Base-by-base conservation (phyloP, 1,140 invertebrate species). In the Globodera ellingtonae region DNA sequence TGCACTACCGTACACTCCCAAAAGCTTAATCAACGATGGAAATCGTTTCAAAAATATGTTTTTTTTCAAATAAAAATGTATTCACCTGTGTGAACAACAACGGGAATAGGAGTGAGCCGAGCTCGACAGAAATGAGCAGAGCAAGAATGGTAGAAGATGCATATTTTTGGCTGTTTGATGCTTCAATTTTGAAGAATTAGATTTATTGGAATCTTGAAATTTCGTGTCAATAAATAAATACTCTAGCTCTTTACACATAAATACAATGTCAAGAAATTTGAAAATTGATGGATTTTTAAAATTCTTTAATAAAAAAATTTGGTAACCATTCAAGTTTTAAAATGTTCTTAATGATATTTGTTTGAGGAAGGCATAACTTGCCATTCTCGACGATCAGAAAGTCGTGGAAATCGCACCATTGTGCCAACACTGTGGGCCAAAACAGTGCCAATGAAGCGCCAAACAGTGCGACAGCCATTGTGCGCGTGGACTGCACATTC, bases 41-140 rank as follows among this genome's bases (percentile, higher is more conserved):
- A 47, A 50, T 44, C 52, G 48, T 72, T 10, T 8, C 24, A 75
- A 76, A 6, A 56, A 78, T 4, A 62, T 0, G 1, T 35, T 75
- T 75, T 35, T 75, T 75, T 44, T 10, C 24, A 52, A 44, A 44
- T 18, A 48, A 56, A 13, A 7, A 6, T 10, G 0, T 24, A 70
- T 21, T 15, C 50, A 73, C 78, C 50, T 79, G 75, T 18, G 78
- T 79, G 56, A 79, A 78, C 21, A 79, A 47, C 35, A 79, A 77
- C 7, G 75, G 75, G 48, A 77, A 77, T 52, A 77, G 50, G 0
- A 77, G 50, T 3, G 75, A 15, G 35, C 75, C 75, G 47, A 77
- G 47, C 47, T 77, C 47, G 1, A n/a, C 21, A n/a, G 75, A 77
- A 50, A 77, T 69, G 21, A 77, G 69, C 50, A 77, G 6, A n/a